Percentiles rank a stretch among this genome's conserved stretches.
phyloP scores from a whole-genome alignment of 2,797 vertebrate species.

The Bradypodion pumilum region DNA sequence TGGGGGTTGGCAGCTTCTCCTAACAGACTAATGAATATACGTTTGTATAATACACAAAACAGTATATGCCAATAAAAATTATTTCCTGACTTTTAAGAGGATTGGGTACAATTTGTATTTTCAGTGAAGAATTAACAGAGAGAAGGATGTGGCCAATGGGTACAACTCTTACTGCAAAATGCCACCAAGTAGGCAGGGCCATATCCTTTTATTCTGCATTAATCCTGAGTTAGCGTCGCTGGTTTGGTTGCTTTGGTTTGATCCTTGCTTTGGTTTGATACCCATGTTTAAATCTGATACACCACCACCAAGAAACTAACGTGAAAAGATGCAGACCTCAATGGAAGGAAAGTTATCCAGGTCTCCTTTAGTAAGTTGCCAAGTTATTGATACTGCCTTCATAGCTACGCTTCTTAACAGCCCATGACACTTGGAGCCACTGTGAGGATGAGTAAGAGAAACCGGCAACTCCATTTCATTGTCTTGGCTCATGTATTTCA shows the following conservation, averaged over 20 bases:
- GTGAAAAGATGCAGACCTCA: no score
- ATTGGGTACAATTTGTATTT: background rate
- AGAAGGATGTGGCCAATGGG: background rate
- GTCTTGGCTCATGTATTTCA: background rate
- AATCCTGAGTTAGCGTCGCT: no score
- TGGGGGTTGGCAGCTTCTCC: no score
- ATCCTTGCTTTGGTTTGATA: no score
- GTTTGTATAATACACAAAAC: no score
- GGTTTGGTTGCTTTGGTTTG: no score
- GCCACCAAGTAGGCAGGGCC: background rate
- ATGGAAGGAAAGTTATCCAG: background rate
- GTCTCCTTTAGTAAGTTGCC: background rate
- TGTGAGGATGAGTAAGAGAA: background rate
- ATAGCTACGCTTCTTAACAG: background rate
- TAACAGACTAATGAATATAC: no score
- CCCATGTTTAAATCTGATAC: background rate
- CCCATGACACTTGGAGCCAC: background rate
- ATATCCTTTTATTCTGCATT: background rate
- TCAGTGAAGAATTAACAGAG: background rate
- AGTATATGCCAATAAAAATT: background rate
- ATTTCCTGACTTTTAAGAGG: background rate
- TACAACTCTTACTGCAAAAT: background rate
- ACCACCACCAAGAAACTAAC: no score
- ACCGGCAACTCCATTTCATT: background rate
- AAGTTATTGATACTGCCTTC: background rate